Evolutionary conservation across 2,797 vertebrate genomes (phyloP), one percentile per base, ranked within the genome.

Genomic region (Orientallactaga sibirica): DNA sequence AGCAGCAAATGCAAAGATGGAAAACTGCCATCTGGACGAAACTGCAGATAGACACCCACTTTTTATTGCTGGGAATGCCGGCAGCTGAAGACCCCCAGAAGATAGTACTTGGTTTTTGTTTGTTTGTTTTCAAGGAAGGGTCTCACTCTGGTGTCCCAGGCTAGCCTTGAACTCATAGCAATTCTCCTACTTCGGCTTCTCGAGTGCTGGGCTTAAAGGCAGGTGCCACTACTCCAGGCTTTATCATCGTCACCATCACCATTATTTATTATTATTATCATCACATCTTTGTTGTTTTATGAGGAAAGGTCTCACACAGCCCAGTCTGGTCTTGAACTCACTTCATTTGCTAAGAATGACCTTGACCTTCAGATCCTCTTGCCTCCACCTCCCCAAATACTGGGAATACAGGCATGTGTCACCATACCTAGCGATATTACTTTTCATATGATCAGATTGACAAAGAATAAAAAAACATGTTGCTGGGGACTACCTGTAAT

Each of bases 41-140:
- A 61, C 10, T 0, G n/a, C 29, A 41, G 73, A 37, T 3, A 0
- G 0, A 0, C 33, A 1, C 11, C 41, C 7, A 6, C 33, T 43
- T 15, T 25, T 67, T 62, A 20, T 27, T 6, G 1, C 22, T 8
- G 52, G 62, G 76, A 22, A 12, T 1, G 29, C 0, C 3, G 52
- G 37, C 22, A 8, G 14, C 55, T 71, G 24, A 25, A 55, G 68
- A 41, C 48, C 16, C 1, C 8, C 1, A 43, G 52, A 76, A 76
- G 18, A 18, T 1, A 8, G 18, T 3, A 14, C 62, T 22, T 64
- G 62, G 16, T 5, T 19, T 22, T 62, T 62, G 19, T 22, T 48
- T 48, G 48, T 48, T 48, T 48, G 48, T 48, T 48, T 48, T 48
- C 7, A 8, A 48, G 48, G 48, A 48, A 48, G 48, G 48, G 48